Evolutionary conservation across 37 sponge, comb jelly and placozoan species (phyloP).

Genomic region (Dysidea cf. avara): DNA sequence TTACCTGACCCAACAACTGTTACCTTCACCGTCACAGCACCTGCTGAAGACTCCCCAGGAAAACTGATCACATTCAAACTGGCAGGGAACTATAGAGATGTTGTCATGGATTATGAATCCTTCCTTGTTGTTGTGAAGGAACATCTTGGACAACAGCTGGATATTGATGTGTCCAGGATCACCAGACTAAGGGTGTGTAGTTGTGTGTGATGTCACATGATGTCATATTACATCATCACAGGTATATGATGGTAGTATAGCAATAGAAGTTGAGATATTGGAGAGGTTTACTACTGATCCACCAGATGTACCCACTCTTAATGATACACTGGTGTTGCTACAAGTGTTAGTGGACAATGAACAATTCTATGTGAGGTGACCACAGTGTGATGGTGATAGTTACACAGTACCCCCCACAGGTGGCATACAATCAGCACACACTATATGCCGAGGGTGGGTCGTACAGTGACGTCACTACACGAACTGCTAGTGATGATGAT

Average conservation of each 20-base stretch:
- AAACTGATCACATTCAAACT: conserved; percentile 39
- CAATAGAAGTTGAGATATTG: conserved; percentile 33
- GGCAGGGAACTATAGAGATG: not conserved
- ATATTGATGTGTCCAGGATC: conserved; percentile 58
- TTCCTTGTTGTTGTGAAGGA: not conserved
- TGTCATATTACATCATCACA: not conserved
- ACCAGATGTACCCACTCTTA: conserved; percentile 49
- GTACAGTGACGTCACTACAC: too few species aligned
- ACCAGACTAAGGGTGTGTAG: conserved; percentile 12
- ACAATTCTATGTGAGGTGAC: conserved; percentile 12
- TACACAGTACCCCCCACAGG: not conserved
- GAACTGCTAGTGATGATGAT: too few species aligned
- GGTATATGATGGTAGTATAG: not conserved
- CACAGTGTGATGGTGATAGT: not conserved
- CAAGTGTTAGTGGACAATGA: conserved; percentile 3
- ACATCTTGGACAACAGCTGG: conserved; percentile 16
- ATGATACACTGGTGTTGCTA: conserved; percentile 1
- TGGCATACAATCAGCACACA: too few species aligned
- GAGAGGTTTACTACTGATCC: conserved; percentile 57
- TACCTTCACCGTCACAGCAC: conserved; percentile 48
- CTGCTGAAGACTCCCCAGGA: conserved; percentile 30
- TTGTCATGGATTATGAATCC: not conserved
- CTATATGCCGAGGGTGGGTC: too few species aligned
- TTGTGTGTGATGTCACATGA: not conserved
- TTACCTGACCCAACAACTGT: conserved; percentile 25